These are phyloP conservation scores for Dermatophagoides farinae DNA, from an alignment of 1,140 invertebrate genomes.

Conservation along the genomic window DNA sequence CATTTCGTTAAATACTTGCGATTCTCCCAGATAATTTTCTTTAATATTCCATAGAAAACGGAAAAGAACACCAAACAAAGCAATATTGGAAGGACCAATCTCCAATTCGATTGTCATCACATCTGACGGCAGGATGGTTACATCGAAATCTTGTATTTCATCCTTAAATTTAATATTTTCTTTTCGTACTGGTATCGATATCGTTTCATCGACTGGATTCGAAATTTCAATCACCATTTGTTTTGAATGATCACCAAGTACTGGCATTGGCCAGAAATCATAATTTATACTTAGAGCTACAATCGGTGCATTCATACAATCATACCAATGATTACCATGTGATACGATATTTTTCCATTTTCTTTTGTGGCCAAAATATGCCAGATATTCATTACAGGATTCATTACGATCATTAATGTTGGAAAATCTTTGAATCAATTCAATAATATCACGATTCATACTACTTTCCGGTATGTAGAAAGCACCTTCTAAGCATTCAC, in stretches of 20 bases:
- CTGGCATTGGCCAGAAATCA: conserved; percentile 67
- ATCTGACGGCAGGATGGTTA: conserved; percentile 56
- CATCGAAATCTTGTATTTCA: conserved; percentile 57
- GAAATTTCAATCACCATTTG: conserved; percentile 48
- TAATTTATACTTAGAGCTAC: conserved; percentile 73
- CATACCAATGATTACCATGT: conserved; percentile 51
- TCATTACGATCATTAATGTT: conserved; percentile 59
- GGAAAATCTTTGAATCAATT: conserved; percentile 69
- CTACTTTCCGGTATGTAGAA: conserved; percentile 76
- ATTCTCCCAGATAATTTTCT: conserved; percentile 89
- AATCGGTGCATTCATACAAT: conserved; percentile 85
- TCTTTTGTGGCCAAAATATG: conserved; percentile 23
- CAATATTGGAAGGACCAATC: conserved; percentile 70
- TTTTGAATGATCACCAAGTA: neutral
- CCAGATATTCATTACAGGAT: conserved; percentile 20
- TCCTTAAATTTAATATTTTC: conserved; percentile 24
- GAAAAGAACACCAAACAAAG: conserved; percentile 70
- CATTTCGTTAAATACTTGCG: conserved; percentile 66
- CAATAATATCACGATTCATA: conserved; percentile 55
- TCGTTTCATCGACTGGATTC: neutral
- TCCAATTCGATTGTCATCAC: conserved; percentile 71
- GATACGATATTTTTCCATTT: conserved; percentile 69
- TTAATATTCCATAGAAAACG: conserved; percentile 32
- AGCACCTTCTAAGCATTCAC: conserved; percentile 69
- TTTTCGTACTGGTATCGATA: neutral